A percentile compares a stretch with the other conserved stretches of the same genome.
Evolutionary conservation across 2,113 vertebrate genomes (phyloP).

Genomic region (Blennius ocellaris): DNA sequence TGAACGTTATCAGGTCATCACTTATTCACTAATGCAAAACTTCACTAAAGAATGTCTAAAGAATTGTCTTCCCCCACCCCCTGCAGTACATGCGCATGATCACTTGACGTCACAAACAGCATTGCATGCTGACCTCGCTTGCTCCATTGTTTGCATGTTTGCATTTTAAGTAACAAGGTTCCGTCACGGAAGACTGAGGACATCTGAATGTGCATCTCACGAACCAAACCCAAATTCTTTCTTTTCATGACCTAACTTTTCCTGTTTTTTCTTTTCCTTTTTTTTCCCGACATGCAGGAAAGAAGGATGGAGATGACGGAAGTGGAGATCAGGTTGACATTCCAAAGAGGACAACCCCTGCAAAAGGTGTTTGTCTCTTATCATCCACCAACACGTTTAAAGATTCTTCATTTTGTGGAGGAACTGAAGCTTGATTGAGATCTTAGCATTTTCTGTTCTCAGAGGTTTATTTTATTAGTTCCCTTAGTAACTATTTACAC

Average conservation of each 20-base stretch:
- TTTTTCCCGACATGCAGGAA: slow-evolving; percentile 78
- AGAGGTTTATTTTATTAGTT: too few relatives aligned
- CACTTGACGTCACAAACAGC: slow-evolving; percentile 7
- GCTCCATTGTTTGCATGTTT: slow-evolving; percentile 52
- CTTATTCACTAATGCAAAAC: slow-evolving; percentile 47
- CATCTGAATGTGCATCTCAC: slow-evolving; percentile 23
- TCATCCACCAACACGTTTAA: too few relatives aligned
- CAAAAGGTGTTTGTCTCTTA: slow-evolving; percentile 85
- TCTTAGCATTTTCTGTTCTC: too few relatives aligned
- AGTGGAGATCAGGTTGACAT: slow-evolving; percentile 89
- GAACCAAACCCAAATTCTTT: background rate
- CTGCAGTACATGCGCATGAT: slow-evolving; percentile 40
- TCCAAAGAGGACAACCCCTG: slow-evolving; percentile 93
- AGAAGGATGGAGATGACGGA: slow-evolving; percentile 89
- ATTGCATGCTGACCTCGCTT: slow-evolving; percentile 63
- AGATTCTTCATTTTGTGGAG: background rate
- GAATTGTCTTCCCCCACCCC: slow-evolving; percentile 6
- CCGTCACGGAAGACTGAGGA: slow-evolving; percentile 13
- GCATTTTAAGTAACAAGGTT: slow-evolving; percentile 8
- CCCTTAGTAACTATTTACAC: too few relatives aligned
- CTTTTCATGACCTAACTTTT: background rate
- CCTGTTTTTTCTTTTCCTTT: background rate
- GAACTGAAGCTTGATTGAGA: background rate
- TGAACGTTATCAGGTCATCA: slow-evolving; percentile 27
- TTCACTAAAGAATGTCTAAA: background rate